These are phyloP conservation scores for Enteromius fasciolatus DNA, from an alignment of 2,797 vertebrate species.

Conservation along the genomic window DNA sequence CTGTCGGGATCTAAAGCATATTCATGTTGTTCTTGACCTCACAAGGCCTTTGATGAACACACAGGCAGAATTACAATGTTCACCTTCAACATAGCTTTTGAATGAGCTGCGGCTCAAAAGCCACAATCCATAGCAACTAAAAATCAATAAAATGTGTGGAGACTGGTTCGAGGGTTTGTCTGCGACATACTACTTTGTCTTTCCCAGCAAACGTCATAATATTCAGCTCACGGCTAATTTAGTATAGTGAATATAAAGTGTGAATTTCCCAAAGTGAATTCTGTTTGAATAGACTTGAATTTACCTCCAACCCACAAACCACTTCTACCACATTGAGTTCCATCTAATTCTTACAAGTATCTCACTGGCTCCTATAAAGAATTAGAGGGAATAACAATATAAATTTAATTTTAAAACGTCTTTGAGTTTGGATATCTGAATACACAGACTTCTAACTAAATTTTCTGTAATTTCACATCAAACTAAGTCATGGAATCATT, in stretches of 20 bases:
- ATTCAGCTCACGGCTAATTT: conserved; percentile 53
- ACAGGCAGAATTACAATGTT: conserved; percentile 55
- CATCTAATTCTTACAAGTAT: not conserved
- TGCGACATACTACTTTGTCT: conserved; percentile 39
- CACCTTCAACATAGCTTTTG: conserved; percentile 62
- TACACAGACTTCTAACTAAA: not conserved
- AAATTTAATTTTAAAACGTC: not conserved
- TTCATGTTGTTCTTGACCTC: conserved; percentile 48
- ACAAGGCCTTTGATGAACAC: conserved; percentile 55
- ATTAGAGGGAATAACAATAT: conserved; percentile 1
- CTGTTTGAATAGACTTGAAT: conserved; percentile 2
- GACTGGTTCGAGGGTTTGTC: conserved; percentile 12
- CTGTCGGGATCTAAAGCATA: conserved; percentile 59
- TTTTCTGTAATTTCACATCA: conserved; percentile 6
- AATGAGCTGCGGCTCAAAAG: conserved; percentile 64
- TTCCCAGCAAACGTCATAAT: conserved; percentile 52
- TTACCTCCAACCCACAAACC: conserved; percentile 21
- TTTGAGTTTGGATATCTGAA: not conserved
- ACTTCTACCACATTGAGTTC: not conserved
- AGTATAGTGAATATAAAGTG: conserved; percentile 39
- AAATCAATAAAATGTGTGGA: conserved; percentile 51
- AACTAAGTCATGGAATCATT: not conserved
- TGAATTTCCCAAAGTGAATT: not conserved
- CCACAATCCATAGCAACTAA: conserved; percentile 66
- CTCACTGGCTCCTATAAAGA: not conserved